Conservation (phyloP, 23 tunicate genomes). For the Ciona savignyi region DNA sequence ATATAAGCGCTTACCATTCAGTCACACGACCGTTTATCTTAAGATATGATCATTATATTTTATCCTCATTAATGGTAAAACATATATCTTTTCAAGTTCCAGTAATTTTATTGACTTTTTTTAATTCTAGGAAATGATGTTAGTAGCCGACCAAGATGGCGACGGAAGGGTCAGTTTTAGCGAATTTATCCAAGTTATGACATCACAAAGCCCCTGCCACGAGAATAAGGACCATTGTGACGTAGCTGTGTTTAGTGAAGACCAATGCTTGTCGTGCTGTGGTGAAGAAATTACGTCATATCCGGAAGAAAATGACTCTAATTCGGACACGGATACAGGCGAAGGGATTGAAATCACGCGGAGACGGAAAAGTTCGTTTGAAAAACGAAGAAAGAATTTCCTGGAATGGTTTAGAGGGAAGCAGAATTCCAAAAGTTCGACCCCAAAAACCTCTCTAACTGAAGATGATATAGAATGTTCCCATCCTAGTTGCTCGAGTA, state of each 20-base stretch:
- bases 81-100: too few species aligned
- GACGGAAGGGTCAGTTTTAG: constrained; percentile 52
- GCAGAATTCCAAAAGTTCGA: background rate
- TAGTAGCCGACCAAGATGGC: constrained; percentile 59
- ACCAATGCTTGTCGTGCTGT: background rate
- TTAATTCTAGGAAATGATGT: constrained; percentile 45
- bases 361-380: background rate
- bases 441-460: background rate
- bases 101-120: too few species aligned
- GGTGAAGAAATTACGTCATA: background rate
- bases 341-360: background rate
- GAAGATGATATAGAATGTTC: background rate
- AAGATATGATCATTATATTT: too few species aligned
- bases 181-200: constrained; percentile 62
- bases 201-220: background rate
- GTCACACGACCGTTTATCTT: too few species aligned
- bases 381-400: background rate
- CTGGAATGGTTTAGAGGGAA: background rate
- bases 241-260: too few species aligned
- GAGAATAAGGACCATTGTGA: too few species aligned
- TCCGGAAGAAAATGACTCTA: background rate
- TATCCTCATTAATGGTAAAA: too few species aligned
- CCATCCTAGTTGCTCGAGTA: background rate
- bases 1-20: too few species aligned
- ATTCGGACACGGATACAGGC: background rate